Conservation (phyloP, 2,797 vertebrate genomes). For the Oophaga sylvatica region DNA sequence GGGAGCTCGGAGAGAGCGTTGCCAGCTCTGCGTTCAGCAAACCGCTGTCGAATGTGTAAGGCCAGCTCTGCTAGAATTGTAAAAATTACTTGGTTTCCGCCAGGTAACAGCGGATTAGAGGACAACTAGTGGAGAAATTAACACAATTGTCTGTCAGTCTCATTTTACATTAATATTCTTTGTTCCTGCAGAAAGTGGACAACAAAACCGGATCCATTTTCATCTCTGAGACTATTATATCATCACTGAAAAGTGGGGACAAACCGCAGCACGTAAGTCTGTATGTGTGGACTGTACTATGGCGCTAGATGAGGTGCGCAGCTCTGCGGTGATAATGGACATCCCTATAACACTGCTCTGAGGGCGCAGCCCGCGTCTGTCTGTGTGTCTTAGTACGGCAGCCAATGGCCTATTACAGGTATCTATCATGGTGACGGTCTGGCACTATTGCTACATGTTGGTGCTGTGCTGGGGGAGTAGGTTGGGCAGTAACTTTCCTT, state of each 20-base stretch:
- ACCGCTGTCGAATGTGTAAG: too few relatives aligned
- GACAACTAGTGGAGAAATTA: not conserved
- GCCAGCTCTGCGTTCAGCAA: too few relatives aligned
- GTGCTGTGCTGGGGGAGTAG: not conserved
- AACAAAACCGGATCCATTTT: slow-evolving; percentile 79
- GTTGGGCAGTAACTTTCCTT: not conserved
- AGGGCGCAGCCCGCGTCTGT: not conserved
- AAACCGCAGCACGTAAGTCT: slow-evolving; percentile 82
- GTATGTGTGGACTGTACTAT: not conserved
- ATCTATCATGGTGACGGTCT: not conserved
- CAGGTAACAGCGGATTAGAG: not conserved
- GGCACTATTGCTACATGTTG: not conserved
- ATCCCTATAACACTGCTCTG: not conserved
- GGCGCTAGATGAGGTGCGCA: not conserved
- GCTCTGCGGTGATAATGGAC: not conserved
- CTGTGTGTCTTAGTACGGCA: too few relatives aligned
- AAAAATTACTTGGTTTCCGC: not conserved
- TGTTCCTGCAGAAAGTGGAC: slow-evolving; percentile 77
- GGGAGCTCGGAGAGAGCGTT: too few relatives aligned
- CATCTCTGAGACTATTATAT: slow-evolving; percentile 75
- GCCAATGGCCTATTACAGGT: too few relatives aligned
- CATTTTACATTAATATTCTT: not conserved
- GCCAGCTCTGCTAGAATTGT: too few relatives aligned
- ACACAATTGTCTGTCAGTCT: not conserved
- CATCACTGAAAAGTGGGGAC: slow-evolving; percentile 74